These are phyloP conservation scores for Channa maculata DNA, from an alignment of 2,113 vertebrate species.

Conservation along the genomic window DNA sequence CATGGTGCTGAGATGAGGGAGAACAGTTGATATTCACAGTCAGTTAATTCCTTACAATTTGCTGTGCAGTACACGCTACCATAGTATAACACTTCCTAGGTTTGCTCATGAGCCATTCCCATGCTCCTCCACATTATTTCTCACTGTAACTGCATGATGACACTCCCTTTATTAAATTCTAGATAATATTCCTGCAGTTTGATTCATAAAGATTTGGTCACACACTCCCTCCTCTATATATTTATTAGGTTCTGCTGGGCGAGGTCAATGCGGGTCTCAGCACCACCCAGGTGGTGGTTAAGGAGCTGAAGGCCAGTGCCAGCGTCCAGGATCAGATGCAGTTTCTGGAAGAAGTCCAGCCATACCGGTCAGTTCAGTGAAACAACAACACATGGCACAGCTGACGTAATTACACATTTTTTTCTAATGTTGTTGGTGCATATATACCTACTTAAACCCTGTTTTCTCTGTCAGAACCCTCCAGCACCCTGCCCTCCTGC, in stretches of 20 bases:
- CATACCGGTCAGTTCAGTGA: conserved; percentile 86
- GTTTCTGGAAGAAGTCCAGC: conserved; percentile 94
- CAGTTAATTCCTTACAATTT: conserved; percentile 48
- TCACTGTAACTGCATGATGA: background rate
- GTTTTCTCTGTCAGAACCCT: conserved; percentile 83
- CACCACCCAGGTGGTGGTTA: conserved; percentile 94
- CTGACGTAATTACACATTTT: too few species aligned
- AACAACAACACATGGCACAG: background rate
- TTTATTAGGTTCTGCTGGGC: conserved; percentile 90
- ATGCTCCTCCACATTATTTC: background rate
- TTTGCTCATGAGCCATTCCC: background rate
- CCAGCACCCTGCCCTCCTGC: conserved; percentile 93
- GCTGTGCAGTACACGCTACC: background rate
- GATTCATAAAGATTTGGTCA: background rate
- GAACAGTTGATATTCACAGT: conserved; percentile 32
- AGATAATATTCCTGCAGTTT: background rate
- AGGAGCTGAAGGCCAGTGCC: conserved; percentile 94
- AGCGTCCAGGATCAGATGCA: conserved; percentile 95
- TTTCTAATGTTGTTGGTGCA: background rate
- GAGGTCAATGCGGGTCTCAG: conserved; percentile 91
- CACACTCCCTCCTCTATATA: background rate
- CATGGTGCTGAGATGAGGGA: conserved; percentile 27
- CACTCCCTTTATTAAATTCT: background rate
- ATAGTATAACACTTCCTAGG: conserved; percentile 4
- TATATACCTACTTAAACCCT: conserved; percentile 10